These are phyloP conservation scores for Geophilus truncorum DNA, from an alignment of 2,888 invertebrate species.

Conservation along the genomic window DNA sequence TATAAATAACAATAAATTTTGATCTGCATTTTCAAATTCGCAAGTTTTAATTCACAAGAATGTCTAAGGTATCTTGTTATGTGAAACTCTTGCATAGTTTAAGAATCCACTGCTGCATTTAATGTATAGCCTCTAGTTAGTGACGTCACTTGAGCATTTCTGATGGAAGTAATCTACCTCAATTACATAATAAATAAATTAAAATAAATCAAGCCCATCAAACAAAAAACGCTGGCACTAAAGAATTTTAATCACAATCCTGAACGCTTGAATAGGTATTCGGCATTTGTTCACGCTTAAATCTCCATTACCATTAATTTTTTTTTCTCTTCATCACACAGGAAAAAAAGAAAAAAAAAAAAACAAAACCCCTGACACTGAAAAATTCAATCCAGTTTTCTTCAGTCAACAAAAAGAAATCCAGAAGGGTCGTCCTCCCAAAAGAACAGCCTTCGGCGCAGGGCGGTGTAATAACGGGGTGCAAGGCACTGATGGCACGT, in stretches of 20 bases:
- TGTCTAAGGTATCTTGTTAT: no score
- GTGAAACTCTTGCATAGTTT: no score
- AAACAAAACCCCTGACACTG: neutral
- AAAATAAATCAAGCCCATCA: neutral
- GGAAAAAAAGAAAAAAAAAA: neutral
- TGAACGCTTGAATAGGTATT: neutral
- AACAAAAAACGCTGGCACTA: neutral
- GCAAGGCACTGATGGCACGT: constrained; percentile 25
- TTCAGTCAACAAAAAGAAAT: constrained; percentile 20
- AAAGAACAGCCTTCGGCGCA: neutral
- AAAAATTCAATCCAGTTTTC: constrained; percentile 9
- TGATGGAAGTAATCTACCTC: no score
- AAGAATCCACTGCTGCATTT: no score
- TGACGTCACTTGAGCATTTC: no score
- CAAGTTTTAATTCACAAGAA: no score
- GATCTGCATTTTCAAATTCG: no score
- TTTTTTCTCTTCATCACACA: no score
- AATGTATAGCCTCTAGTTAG: no score
- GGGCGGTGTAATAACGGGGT: constrained; percentile 25
- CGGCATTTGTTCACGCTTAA: neutral
- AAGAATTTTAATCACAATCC: neutral
- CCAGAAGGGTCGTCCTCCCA: neutral
- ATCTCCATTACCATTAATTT: neutral
- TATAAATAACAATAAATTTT: no score
- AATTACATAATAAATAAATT: no score